Base-by-base conservation (phyloP, 2,888 invertebrate genomes). In the Portevinia maculata region DNA sequence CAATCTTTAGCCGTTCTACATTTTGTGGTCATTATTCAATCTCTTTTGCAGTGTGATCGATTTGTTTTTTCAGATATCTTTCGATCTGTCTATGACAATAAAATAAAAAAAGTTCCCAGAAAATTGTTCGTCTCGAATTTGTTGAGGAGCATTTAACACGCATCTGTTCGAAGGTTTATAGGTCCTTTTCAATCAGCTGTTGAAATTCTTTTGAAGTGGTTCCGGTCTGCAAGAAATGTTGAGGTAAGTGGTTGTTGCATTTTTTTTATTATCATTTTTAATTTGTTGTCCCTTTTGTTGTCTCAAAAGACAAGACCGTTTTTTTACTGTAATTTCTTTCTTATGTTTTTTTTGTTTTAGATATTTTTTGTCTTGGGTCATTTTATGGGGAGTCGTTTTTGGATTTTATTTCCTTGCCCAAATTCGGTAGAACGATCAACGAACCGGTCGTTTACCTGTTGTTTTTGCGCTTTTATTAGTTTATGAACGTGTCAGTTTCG, bases 341-440 rank as follows among this genome's bases (percentile, higher is more conserved):
- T 17, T 21, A 13, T 21, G n/a, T 3, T 50, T 62, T 44, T 37
- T 15, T 39, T 7, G 1, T 15, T 39, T 13, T 13, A 1, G 19
- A 4, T 46, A 24, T 65, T 9, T 37, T 39, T 15, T 46, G 39
- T 15, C 9, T 30, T 60, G 53, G 13, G 11, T 17, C 28, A 52
- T 17, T 17, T 7, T 52, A 28, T 17, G n/a, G n/a, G n/a, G 30
- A 44, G 48, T 19, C 50, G 17, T 50, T 74, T 74, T 65, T 24
- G 39, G 48, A 19, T 50, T 73, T 65, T 39, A 46, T 75, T 75
- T 70, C 46, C 34, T 41, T 53, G 46, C 41, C 79, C 74, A 39
- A 70, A 65, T 75, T 75, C 44, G 70, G 81, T 32, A 64, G 52
- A 79, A 53, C 59, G 64, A 81, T 75, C 81, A 79, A 53, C 59